phyloP scores from a whole-genome alignment of 2,888 invertebrate species.

The Erebia ligea region DNA sequence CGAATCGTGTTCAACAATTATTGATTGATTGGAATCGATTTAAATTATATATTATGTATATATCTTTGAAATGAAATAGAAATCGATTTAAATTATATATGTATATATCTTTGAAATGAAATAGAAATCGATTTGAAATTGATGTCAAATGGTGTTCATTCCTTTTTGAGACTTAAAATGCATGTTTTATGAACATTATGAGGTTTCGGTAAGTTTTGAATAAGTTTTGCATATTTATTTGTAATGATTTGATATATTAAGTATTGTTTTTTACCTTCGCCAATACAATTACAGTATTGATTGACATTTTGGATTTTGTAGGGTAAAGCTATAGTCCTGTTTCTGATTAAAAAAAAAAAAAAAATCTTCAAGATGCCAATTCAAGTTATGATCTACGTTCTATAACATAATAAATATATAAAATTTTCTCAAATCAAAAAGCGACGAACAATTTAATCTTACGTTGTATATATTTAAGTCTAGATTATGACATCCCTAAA shows the following conservation, averaged over 20 bases:
- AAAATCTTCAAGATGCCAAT: neutral
- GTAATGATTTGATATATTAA: slow-evolving; percentile 19
- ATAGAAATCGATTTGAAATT: slow-evolving; percentile 48
- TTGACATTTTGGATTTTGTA: neutral
- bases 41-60: slow-evolving; percentile 54
- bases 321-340: slow-evolving; percentile 11
- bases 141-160: slow-evolving; percentile 42
- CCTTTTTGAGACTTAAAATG: slow-evolving; percentile 29
- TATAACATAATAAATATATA: neutral
- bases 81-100: slow-evolving; percentile 55
- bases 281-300: slow-evolving; percentile 15
- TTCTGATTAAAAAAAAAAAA: neutral
- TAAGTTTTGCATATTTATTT: slow-evolving; percentile 33
- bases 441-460: neutral
- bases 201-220: slow-evolving; percentile 8
- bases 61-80: slow-evolving; percentile 46
- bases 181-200: slow-evolving; percentile 13
- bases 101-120: slow-evolving; percentile 49
- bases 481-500: neutral
- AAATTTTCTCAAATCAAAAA: neutral
- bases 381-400: neutral
- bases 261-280: slow-evolving; percentile 11
- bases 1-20: slow-evolving; percentile 60
- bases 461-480: neutral
- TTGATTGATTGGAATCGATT: slow-evolving; percentile 48